Base-by-base conservation (phyloP, 2,797 vertebrate species). In the Eupleurogrammus muticus region DNA sequence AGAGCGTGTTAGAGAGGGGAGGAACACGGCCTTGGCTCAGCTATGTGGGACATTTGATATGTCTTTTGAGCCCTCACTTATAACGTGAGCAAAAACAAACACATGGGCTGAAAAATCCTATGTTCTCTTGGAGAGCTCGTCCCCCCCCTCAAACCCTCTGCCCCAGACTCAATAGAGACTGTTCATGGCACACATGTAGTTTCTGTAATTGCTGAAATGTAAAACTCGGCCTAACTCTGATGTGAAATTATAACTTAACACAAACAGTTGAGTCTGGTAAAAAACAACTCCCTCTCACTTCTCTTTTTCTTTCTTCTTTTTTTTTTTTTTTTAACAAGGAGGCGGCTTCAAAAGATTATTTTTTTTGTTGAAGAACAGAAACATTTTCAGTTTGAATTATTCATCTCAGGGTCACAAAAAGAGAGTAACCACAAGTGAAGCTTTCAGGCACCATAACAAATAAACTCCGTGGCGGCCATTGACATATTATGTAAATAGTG, bases 41-140 rank as follows among this genome's bases (percentile, higher is more conserved):
- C 90, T 90, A 90, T 89, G 87, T 83, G 85, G 86, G 92, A 92
- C 87, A 93, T 93, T 92, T 91, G 92, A 94, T 94, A 93, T 88
- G 90, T 91, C 91, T 92, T 92, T 92, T 92, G 91, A 93, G 90
- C 90, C 90, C 91, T 91, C 89, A 92, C 89, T 92, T 93, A 92
- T 87, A 93, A 94, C 83, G 80, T 87, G 91, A 92, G 91, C 90
- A 92, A 94, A 94, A 94, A 94, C 91, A 94, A 94, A 94, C 93
- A 93, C 88, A 89, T 80, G 79, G 86, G 85, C 82, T 91, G 87
- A 93, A 91, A 93, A 91, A 91, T 92, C 89, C 82, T 88, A 70
- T 83, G 90, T 91, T 93, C 88, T 89, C 79, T 92, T 82, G 78
- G 75, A 88, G 88, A 80, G 73, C 83, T 76, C 23, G 64, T 66